Percentiles rank a stretch among this genome's conserved stretches.
Conservation (phyloP, 2,888 invertebrate species). For the Cylindroiulus punctatus region DNA sequence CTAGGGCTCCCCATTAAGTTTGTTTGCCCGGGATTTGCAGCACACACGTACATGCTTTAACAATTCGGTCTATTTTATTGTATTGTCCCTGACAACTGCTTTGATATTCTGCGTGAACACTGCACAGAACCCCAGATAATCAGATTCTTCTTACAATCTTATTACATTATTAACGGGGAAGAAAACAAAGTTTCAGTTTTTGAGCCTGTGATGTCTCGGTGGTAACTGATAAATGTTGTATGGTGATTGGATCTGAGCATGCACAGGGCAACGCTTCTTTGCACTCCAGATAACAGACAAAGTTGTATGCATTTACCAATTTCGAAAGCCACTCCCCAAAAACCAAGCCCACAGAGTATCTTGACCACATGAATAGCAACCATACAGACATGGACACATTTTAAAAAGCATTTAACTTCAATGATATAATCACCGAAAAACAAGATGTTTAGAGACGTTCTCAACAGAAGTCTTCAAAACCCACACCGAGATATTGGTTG, state of each 20-base stretch:
- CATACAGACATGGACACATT: too few species aligned
- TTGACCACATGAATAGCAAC: too few species aligned
- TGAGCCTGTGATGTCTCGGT: background rate
- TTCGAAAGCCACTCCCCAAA: background rate
- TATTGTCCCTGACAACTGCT: background rate
- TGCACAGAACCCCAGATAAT: constrained; percentile 2
- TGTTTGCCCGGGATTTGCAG: background rate
- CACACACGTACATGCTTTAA: background rate
- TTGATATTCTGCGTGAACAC: background rate
- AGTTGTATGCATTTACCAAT: too few species aligned
- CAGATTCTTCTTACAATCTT: background rate
- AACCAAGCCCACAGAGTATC: too few species aligned
- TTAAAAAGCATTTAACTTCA: too few species aligned
- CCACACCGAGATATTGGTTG: too few species aligned
- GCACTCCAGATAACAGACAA: background rate
- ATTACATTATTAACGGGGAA: background rate
- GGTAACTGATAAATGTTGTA: background rate
- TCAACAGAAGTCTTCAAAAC: too few species aligned
- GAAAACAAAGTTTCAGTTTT: background rate
- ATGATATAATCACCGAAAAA: too few species aligned
- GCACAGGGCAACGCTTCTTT: background rate
- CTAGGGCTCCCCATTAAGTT: background rate
- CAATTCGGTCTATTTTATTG: background rate
- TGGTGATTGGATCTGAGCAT: background rate
- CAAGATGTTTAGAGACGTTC: too few species aligned